Conservation (phyloP, 2,113 vertebrate genomes). For the Phalacrocorax aristotelis region DNA sequence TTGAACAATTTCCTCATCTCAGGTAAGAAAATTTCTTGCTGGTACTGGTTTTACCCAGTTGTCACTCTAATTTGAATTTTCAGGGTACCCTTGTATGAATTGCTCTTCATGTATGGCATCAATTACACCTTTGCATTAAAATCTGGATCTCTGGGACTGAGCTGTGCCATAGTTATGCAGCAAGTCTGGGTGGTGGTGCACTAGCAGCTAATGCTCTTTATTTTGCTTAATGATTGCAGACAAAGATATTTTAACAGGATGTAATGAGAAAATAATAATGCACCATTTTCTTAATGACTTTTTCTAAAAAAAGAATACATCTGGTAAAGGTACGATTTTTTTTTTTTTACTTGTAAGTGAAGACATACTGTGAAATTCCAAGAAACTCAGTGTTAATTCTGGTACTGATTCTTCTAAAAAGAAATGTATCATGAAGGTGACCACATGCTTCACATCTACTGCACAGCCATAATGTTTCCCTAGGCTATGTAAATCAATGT, state of each 20-base stretch:
- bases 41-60: not conserved
- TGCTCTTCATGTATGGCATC: not conserved
- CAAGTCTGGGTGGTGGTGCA: not conserved
- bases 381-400: not conserved
- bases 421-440: not conserved
- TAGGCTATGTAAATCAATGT: not conserved
- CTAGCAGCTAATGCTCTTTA: not conserved
- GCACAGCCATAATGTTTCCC: not conserved
- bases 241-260: not conserved
- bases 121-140: not conserved
- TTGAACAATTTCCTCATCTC: constrained; percentile 77
- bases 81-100: not conserved
- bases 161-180: not conserved
- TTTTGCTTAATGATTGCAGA: not conserved
- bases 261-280: not conserved
- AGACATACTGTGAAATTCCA: not conserved
- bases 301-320: not conserved
- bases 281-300: not conserved
- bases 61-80: not conserved
- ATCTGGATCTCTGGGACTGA: not conserved
- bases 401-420: not conserved
- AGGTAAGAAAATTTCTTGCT: constrained; percentile 67
- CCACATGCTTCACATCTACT: not conserved
- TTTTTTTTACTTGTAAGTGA: not conserved
- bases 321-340: not conserved